These are phyloP conservation scores for Papilio gigon DNA, from an alignment of 2,888 invertebrate genomes.

Conservation along the genomic window DNA sequence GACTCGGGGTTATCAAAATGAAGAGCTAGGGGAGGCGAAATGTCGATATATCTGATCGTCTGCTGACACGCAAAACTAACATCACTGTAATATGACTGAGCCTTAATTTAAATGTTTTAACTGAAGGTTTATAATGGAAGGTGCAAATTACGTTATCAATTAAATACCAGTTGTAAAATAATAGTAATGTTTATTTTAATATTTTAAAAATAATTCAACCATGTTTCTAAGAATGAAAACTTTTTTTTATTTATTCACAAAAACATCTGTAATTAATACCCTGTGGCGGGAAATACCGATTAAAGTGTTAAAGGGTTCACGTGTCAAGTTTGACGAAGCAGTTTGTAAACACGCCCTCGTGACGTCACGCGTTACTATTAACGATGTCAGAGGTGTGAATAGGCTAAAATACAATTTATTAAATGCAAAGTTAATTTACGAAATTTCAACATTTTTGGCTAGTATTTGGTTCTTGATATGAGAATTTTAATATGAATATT, in stretches of 20 bases:
- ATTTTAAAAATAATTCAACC: not conserved
- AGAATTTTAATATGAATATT: too few species aligned
- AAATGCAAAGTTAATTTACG: not conserved
- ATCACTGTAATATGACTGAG: slow-evolving; percentile 41
- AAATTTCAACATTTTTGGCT: not conserved
- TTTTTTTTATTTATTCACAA: too few species aligned
- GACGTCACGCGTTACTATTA: not conserved
- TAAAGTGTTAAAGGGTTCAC: not conserved
- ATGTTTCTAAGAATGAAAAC: too few species aligned
- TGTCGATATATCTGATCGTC: slow-evolving; percentile 42
- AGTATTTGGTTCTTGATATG: not conserved
- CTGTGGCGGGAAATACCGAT: not conserved
- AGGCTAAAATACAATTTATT: not conserved
- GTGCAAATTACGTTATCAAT: slow-evolving; percentile 1
- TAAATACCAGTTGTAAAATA: not conserved
- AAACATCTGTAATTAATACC: too few species aligned
- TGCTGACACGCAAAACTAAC: slow-evolving; percentile 45
- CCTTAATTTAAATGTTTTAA: slow-evolving; percentile 35
- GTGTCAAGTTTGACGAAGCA: not conserved
- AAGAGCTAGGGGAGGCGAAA: slow-evolving; percentile 25
- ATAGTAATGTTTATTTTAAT: not conserved
- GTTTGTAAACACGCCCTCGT: slow-evolving; percentile 11
- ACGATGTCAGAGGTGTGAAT: not conserved
- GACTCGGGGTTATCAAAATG: slow-evolving; percentile 42
- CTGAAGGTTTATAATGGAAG: slow-evolving; percentile 18